phyloP scores from a whole-genome alignment of 2,113 vertebrate species.

The Delphinus delphis region DNA sequence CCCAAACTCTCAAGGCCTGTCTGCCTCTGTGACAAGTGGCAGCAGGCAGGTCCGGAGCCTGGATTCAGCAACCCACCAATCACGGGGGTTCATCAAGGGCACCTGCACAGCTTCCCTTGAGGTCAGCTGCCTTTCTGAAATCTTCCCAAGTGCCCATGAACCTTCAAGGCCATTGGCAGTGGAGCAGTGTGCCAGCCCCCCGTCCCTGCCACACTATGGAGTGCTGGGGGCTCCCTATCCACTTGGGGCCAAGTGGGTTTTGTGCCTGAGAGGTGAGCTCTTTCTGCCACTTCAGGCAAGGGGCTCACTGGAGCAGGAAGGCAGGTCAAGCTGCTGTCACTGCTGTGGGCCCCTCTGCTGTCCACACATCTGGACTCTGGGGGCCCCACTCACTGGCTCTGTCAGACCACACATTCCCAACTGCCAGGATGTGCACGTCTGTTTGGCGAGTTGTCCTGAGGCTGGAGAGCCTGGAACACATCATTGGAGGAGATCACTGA shows the following conservation, averaged over 20 bases:
- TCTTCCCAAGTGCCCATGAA: neutral
- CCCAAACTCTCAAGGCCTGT: neutral
- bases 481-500: neutral
- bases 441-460: neutral
- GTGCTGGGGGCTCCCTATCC: neutral
- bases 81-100: accelerated
- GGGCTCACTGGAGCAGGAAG: neutral
- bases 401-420: neutral
- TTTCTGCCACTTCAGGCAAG: neutral
- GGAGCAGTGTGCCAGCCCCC: neutral
- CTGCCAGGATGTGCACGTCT: neutral
- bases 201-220: neutral
- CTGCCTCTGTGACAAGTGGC: neutral
- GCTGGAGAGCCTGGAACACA: neutral
- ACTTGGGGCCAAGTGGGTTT: neutral
- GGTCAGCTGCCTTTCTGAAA: neutral
- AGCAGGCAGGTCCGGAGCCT: too few species aligned
- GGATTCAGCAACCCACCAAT: neutral
- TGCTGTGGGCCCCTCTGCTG: neutral
- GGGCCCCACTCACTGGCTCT: neutral
- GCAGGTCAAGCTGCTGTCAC: neutral
- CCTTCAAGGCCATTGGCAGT: neutral
- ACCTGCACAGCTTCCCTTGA: neutral
- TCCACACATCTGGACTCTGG: neutral
- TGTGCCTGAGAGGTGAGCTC: neutral